These are phyloP conservation scores for Octodonta nipae DNA, from an alignment of 2,888 invertebrate genomes.

Conservation along the genomic window DNA sequence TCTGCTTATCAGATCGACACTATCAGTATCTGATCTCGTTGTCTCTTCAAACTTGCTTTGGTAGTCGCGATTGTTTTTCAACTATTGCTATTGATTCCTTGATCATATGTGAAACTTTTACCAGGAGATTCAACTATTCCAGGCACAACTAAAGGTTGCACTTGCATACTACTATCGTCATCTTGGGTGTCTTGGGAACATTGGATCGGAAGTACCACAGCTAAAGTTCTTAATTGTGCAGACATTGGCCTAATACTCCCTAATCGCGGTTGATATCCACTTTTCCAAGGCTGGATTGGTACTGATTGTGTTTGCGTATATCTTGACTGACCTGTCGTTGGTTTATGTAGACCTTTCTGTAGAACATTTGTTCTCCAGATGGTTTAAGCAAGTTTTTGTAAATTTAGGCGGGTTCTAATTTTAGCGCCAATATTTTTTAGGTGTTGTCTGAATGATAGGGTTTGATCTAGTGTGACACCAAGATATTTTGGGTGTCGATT, in stretches of 20 bases:
- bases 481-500: no score
- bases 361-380: no score
- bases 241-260: conserved; percentile 89
- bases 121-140: conserved; percentile 55
- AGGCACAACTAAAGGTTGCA: conserved; percentile 47
- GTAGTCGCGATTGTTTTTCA: conserved; percentile 57
- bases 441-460: no score
- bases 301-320: conserved; percentile 39
- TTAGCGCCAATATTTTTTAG: no score
- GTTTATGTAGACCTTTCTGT: no score
- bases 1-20: conserved; percentile 37
- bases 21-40: conserved; percentile 44
- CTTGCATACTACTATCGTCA: conserved; percentile 28
- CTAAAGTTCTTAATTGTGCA: conserved; percentile 49
- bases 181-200: conserved; percentile 44
- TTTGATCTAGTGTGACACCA: no score
- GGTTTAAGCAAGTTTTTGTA: no score
- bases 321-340: conserved; percentile 33
- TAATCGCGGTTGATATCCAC: conserved; percentile 66
- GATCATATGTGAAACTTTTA: conserved; percentile 33
- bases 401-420: no score
- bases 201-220: conserved; percentile 49
- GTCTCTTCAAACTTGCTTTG: conserved; percentile 48
- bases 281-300: conserved; percentile 52
- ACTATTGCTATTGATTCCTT: conserved; percentile 35